These are phyloP conservation scores for Trachelus iudaicus DNA, from an alignment of 2,888 invertebrate genomes.

Conservation along the genomic window DNA sequence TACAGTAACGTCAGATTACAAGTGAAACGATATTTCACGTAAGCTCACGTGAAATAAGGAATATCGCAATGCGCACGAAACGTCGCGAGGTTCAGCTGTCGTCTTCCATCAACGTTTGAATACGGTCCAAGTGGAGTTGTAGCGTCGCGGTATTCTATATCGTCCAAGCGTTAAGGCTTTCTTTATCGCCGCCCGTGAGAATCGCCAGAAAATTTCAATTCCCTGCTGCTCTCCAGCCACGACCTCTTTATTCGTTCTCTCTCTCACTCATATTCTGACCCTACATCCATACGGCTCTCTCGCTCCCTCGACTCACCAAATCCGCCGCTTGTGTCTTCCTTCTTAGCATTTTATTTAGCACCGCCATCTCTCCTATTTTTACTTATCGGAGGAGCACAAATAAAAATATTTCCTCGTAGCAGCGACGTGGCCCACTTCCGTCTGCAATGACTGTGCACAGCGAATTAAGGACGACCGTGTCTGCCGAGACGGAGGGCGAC, in stretches of 20 bases:
- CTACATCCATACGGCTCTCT: neutral
- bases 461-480: neutral
- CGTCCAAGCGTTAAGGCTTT: conserved; percentile 25
- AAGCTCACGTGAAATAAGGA: neutral
- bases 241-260: neutral
- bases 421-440: neutral
- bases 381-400: neutral
- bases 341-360: neutral
- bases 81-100: conserved; percentile 38
- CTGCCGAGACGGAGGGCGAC: neutral
- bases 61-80: neutral
- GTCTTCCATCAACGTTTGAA: conserved; percentile 53
- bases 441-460: neutral
- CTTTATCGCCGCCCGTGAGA: conserved; percentile 26
- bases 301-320: neutral
- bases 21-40: neutral
- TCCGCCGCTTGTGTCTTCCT: neutral
- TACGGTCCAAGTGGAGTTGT: conserved; percentile 54
- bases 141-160: conserved; percentile 18
- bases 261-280: neutral
- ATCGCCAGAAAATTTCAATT: neutral
- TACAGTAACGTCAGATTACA: neutral
- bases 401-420: neutral
- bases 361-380: neutral
- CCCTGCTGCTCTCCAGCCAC: neutral